Conservation (phyloP, 2,797 vertebrate genomes). For the Forpus xanthops region DNA sequence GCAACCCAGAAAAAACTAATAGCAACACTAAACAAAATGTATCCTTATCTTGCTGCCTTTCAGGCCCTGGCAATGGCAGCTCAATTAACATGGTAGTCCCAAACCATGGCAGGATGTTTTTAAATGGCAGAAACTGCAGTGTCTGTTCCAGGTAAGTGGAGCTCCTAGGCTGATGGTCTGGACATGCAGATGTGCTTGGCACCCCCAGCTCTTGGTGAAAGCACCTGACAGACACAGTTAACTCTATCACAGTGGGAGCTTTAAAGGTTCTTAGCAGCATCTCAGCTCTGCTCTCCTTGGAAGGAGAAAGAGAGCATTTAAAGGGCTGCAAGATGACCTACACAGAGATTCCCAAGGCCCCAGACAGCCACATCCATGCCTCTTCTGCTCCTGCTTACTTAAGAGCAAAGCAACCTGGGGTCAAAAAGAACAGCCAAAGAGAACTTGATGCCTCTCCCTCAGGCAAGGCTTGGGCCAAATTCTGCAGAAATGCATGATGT, state of each 20-base stretch:
- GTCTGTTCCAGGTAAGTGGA: neutral
- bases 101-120: neutral
- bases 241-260: neutral
- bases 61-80: neutral
- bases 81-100: neutral
- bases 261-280: neutral
- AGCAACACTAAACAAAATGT: slow-evolving; percentile 37
- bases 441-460: neutral
- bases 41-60: slow-evolving; percentile 24
- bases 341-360: neutral
- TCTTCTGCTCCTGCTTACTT: neutral
- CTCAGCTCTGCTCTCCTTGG: no score
- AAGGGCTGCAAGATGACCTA: neutral
- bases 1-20: slow-evolving; percentile 30
- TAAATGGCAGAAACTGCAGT: neutral
- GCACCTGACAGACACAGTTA: rapidly evolving
- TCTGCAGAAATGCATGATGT: neutral
- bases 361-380: rapidly evolving
- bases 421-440: neutral
- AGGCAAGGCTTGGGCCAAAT: neutral
- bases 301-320: neutral
- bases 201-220: neutral
- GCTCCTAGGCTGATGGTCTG: neutral
- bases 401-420: neutral
- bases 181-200: neutral